Evolutionary conservation across 2,113 vertebrate genomes (phyloP), one percentile per base, ranked within the genome.

Genomic region (Probosciger aterrimus): DNA sequence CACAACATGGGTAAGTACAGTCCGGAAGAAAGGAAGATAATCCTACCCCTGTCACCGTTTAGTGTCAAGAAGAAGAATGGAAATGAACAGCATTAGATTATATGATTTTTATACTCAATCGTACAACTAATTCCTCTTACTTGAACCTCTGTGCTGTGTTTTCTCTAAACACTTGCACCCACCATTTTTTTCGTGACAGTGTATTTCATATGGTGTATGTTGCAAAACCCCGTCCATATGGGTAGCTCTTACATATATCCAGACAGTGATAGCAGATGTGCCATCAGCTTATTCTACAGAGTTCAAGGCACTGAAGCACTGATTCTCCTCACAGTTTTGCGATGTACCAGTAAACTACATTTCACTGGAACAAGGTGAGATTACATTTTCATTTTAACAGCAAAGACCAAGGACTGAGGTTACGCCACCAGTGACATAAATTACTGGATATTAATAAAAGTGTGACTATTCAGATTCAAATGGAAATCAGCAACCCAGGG

Each of bases 391-490:
- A 94, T 86, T 94, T 24, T 18, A 93, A 87, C 69, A 27, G 44
- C 65, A 64, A 96, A 96, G 86, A 83, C 82, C 52, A 65, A 87
- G 88, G 73, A 30, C 50, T 90, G 95, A 78, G 55, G 52, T 90
- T 50, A 85, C 1, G 4, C 35, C 83, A 68, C 24, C 25, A 46
- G 46, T 31, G 85, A 85, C 88, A 96, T 39, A 95, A 95, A 93
- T 78, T 93, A 74, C 81, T 53, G 75, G 37, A n/a, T 95, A 67
- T 63, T 95, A 96, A 93, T 64, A 78, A 62, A 88, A 95, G 82
- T 78, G 86, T 90, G 91, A 95, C 88, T 86, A 46, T 43, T 79
- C 84, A 91, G 89, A 90, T 96, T 97, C 93, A 97, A 91, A 96
- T 93, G 50, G 95, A 84, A 95, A 94, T 65, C 90, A 85, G 82